Evolutionary conservation across 2,888 invertebrate genomes (phyloP).

Genomic region (Athalia rosae): DNA sequence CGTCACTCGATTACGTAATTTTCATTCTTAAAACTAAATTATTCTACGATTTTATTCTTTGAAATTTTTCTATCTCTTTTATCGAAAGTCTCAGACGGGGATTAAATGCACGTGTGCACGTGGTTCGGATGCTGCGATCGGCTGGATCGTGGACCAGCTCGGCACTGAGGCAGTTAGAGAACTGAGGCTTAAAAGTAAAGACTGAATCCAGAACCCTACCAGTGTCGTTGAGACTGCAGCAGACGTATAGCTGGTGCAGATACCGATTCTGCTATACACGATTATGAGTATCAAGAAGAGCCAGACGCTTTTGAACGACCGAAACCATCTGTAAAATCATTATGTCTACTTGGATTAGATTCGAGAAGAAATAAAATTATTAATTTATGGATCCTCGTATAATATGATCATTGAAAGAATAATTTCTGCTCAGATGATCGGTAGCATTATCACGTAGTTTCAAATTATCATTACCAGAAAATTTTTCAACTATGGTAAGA

Average conservation of each 20-base stretch:
- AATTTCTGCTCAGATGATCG: too few species aligned
- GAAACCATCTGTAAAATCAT: too few species aligned
- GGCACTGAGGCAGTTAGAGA: slow-evolving; percentile 59
- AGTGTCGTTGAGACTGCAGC: slow-evolving; percentile 52
- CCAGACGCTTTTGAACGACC: too few species aligned
- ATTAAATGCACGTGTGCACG: slow-evolving; percentile 7
- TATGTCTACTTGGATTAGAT: too few species aligned
- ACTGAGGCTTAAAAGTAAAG: slow-evolving; percentile 59
- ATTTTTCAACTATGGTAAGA: too few species aligned
- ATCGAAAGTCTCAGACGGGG: slow-evolving; percentile 27
- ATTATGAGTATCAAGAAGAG: slow-evolving; percentile 43
- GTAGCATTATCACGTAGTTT: too few species aligned
- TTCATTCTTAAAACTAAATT: background rate
- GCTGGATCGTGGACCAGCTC: slow-evolving; percentile 47
- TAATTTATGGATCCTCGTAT: too few species aligned
- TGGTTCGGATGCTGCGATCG: slow-evolving; percentile 39
- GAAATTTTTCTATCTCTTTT: slow-evolving; percentile 50
- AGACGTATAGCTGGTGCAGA: slow-evolving; percentile 49
- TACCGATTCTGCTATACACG: slow-evolving; percentile 59
- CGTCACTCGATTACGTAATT: too few species aligned
- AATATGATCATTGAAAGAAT: too few species aligned
- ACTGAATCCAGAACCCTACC: slow-evolving; percentile 64
- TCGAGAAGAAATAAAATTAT: too few species aligned
- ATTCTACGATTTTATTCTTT: background rate
- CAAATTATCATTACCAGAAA: too few species aligned